A percentile compares a stretch with the other conserved stretches of the same genome.
Evolutionary conservation across 2,797 vertebrate genomes (phyloP).

Genomic region (Pangasius djambal): DNA sequence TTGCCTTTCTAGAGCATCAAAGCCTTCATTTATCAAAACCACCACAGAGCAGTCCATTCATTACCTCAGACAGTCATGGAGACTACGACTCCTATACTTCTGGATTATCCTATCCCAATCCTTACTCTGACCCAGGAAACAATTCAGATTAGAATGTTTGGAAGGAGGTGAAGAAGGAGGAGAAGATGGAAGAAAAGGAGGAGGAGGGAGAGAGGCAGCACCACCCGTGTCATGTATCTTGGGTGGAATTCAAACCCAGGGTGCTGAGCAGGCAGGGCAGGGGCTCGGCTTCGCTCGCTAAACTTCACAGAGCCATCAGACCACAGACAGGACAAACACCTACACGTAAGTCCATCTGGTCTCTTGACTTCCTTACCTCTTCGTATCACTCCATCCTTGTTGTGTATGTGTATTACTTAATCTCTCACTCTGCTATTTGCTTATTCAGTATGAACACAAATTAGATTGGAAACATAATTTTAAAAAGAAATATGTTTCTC

Average conservation of each 20-base stretch:
- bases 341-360: constrained; percentile 84
- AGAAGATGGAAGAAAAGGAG: constrained; percentile 62
- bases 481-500: background rate
- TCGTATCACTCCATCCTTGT: constrained; percentile 28
- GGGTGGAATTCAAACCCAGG: constrained; percentile 87
- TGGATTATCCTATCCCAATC: background rate
- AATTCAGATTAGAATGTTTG: constrained; percentile 5
- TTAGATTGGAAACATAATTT: background rate
- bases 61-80: background rate
- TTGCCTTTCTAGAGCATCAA: background rate
- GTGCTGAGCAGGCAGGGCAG: constrained; percentile 86
- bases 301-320: constrained; percentile 86
- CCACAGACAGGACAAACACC: constrained; percentile 80
- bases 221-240: constrained; percentile 90
- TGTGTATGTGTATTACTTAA: background rate
- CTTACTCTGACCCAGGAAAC: background rate
- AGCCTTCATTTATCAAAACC: background rate
- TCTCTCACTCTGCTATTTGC: background rate
- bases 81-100: background rate
- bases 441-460: background rate
- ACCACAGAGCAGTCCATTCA: background rate
- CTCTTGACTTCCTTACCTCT: constrained; percentile 36
- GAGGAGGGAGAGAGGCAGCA: constrained; percentile 72
- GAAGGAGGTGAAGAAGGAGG: constrained; percentile 70
- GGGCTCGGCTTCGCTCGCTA: constrained; percentile 79